Evolutionary conservation across 1,140 invertebrate genomes (phyloP), one percentile per base, ranked within the genome.

Genomic region (Drosophila seguyi): DNA sequence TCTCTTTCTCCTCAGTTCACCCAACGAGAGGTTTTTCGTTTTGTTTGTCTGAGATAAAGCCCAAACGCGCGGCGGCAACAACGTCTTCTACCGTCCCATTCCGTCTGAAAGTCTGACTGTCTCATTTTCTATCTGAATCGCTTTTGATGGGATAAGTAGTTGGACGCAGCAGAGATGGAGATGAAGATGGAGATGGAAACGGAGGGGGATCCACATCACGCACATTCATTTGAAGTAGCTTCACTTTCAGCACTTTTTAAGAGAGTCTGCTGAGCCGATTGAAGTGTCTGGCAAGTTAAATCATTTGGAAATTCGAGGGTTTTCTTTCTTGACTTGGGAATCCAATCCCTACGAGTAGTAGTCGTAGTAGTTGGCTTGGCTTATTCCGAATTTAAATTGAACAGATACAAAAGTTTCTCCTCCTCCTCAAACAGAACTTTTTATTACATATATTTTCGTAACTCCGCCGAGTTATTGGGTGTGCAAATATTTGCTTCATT

Each of bases 211-310:
- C 36, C 60, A 60, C 50, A 63, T 57, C 79, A 83, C 80, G 71
- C 80, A 79, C 71, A 79, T 83, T 75, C 65, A 79, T 84, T 79
- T 69, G 41, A 77, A 71, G 80, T 81, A 58, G 55, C 59, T 72
- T 71, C 65, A 72, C 68, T 72, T 69, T 72, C 68, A 58, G 50
- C 65, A 57, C 41, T 77, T 81, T 78, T 65, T 71, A 75, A 77
- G 55, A 58, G 66, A 66, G 66, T 44, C 60, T 50, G 38, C 60
- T 41, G 45, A 68, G 61, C 66, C 65, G 65, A 57, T 67, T 83
- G 44, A 83, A 83, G 80, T 83, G 79, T 81, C 57, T 72, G 63
- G 63, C 75, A 83, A 83, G 80, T 84, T 79, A 71, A 79, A 79
- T 79, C 80, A 83, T 79, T 83, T 75, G 58, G 62, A 82, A 81